Percentiles rank a stretch among this genome's conserved stretches.
Conservation (phyloP, 2,113 vertebrate genomes). For the Parotia lawesii region DNA sequence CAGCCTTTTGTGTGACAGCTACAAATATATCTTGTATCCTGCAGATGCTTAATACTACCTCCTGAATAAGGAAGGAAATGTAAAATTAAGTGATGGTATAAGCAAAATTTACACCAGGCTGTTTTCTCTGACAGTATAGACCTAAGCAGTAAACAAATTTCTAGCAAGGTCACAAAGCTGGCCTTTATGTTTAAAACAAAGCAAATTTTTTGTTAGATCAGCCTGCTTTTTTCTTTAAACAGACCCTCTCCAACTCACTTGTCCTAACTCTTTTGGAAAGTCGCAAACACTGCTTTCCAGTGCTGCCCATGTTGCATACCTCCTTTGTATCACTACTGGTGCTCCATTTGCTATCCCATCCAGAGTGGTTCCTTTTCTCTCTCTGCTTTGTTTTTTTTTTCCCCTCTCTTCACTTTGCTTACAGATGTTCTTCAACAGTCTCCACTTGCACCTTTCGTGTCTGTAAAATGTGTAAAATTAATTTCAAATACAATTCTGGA, state of each 20-base stretch:
- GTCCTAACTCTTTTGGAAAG: background rate
- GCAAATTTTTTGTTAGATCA: background rate
- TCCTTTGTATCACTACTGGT: background rate
- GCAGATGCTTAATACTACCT: background rate
- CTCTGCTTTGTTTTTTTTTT: background rate
- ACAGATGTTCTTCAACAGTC: background rate
- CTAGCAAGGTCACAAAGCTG: background rate
- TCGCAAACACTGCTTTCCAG: background rate
- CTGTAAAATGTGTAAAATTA: background rate
- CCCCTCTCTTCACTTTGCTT: background rate
- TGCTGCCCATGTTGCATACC: background rate
- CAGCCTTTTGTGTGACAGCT: background rate
- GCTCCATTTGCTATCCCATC: background rate
- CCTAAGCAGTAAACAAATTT: background rate
- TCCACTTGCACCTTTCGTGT: background rate
- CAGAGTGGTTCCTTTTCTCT: background rate
- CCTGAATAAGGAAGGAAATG: background rate
- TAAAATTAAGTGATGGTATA: background rate
- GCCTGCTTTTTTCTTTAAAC: background rate
- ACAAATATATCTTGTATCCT: background rate
- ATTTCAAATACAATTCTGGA: background rate
- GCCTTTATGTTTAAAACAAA: background rate
- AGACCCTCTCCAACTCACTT: background rate
- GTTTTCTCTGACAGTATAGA: background rate
- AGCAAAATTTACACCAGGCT: background rate